Evolutionary conservation across 2,797 vertebrate species (phyloP).

Genomic region (Geotrypetes seraphini): DNA sequence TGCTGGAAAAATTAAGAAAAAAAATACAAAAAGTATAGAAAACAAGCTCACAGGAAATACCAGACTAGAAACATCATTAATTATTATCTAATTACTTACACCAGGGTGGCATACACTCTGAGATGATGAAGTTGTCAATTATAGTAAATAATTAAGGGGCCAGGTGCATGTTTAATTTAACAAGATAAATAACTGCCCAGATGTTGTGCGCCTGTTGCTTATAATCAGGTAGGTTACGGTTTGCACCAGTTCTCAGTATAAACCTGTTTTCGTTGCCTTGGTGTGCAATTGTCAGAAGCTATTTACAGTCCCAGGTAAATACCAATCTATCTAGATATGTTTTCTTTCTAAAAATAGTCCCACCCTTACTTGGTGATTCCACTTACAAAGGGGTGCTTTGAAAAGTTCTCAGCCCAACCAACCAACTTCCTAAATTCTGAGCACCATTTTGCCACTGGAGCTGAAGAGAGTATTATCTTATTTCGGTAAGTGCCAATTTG

Average conservation of each 20-base stretch:
- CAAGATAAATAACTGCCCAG: slow-evolving; percentile 54
- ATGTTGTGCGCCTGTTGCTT: slow-evolving; percentile 48
- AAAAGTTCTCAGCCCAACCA: too few species aligned
- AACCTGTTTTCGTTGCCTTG: background rate
- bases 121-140: slow-evolving; percentile 48
- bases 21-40: slow-evolving; percentile 9
- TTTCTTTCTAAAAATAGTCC: too few species aligned
- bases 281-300: too few species aligned
- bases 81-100: slow-evolving; percentile 49
- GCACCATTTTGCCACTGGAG: too few species aligned
- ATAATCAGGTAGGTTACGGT: slow-evolving; percentile 35
- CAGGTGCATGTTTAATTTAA: slow-evolving; percentile 59
- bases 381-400: too few species aligned
- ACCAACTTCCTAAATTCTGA: too few species aligned
- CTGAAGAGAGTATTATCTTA: too few species aligned
- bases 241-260: slow-evolving; percentile 14
- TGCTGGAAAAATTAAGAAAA: too few species aligned
- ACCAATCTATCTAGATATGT: too few species aligned
- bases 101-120: slow-evolving; percentile 26
- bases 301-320: too few species aligned
- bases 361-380: too few species aligned
- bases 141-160: slow-evolving; percentile 55
- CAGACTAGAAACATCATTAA: slow-evolving; percentile 39
- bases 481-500: too few species aligned
- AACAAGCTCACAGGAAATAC: slow-evolving; percentile 27